Conservation (phyloP, 2,113 vertebrate genomes). For the Elephas maximus region DNA sequence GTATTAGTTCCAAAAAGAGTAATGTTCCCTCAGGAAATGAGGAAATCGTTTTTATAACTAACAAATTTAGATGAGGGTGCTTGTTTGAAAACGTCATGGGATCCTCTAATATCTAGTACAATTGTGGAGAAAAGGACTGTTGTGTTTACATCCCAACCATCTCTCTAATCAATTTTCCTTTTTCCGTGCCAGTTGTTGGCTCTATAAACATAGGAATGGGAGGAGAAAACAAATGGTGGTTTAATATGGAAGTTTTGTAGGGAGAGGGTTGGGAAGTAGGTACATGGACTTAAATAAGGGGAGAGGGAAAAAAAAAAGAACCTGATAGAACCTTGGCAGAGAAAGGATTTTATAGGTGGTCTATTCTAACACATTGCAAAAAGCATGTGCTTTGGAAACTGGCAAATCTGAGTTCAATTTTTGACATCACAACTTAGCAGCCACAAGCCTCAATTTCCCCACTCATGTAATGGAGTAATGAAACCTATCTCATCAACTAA, state of each 20-base stretch:
- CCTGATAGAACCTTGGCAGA: background rate
- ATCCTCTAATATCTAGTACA: background rate
- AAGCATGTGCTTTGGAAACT: background rate
- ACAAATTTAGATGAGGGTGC: conserved; percentile 38
- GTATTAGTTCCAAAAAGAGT: conserved; percentile 18
- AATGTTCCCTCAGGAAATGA: conserved; percentile 28
- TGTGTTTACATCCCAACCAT: background rate
- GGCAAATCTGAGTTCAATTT: background rate
- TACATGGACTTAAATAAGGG: background rate
- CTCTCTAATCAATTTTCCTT: background rate
- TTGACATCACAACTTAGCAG: background rate
- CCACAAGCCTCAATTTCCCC: background rate
- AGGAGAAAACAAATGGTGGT: background rate
- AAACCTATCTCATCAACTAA: background rate
- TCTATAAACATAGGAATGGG: background rate
- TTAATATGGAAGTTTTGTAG: background rate
- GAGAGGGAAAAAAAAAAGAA: background rate
- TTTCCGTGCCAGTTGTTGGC: background rate
- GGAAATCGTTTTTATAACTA: conserved; percentile 49
- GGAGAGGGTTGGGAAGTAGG: background rate
- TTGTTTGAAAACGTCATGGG: conserved; percentile 33
- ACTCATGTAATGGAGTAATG: background rate
- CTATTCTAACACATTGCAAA: background rate
- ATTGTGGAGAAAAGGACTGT: background rate
- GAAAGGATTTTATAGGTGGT: background rate